These are phyloP conservation scores for Ascidia mentula DNA, from an alignment of 23 tunicate genomes.

Conservation along the genomic window DNA sequence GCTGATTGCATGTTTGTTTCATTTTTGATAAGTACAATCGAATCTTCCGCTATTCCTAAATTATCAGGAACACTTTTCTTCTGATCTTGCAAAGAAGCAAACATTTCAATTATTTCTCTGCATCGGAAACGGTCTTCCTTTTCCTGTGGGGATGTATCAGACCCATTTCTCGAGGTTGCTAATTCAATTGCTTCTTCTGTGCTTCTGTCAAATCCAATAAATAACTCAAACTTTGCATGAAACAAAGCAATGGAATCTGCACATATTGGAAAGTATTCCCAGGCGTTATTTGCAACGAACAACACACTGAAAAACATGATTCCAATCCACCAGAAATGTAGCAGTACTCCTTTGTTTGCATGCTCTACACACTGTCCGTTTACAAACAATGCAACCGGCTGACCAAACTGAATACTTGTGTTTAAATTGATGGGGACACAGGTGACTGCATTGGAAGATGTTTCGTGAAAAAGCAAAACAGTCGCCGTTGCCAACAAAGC, in stretches of 20 bases:
- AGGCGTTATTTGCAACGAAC: neutral
- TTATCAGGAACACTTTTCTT: no score
- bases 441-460: neutral
- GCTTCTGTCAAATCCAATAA: neutral
- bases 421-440: neutral
- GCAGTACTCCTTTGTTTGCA: neutral
- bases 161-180: neutral
- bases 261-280: neutral
- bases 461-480: neutral
- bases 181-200: neutral
- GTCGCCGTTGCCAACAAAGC: neutral
- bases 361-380: neutral
- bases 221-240: neutral
- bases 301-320: neutral
- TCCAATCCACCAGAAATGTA: slow-evolving; percentile 5
- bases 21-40: neutral
- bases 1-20: neutral
- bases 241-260: neutral
- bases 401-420: neutral
- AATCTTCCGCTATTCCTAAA: no score
- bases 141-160: neutral
- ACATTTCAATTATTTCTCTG: neutral
- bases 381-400: neutral
- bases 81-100: no score
- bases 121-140: neutral